These are phyloP conservation scores for Perca fluviatilis DNA, from an alignment of 2,113 vertebrate genomes.

Conservation along the genomic window DNA sequence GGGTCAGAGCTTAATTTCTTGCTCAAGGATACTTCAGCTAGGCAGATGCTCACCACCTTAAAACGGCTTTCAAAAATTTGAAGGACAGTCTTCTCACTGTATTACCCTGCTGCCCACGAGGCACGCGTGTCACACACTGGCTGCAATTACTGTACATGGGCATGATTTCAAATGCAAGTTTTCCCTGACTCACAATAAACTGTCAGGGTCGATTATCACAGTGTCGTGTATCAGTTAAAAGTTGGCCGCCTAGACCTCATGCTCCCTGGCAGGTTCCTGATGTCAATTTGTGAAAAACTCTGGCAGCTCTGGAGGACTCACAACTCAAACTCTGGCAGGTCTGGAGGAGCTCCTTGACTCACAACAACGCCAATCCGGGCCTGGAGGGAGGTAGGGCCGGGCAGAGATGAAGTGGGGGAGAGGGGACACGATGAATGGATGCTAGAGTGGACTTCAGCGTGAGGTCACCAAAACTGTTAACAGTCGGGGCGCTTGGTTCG, in stretches of 20 bases:
- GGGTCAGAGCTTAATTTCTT: slow-evolving; percentile 17
- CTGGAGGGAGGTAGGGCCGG: slow-evolving; percentile 32
- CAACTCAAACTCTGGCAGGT: slow-evolving; percentile 44
- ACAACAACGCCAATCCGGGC: slow-evolving; percentile 43
- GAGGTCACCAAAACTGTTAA: slow-evolving; percentile 58
- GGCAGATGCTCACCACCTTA: slow-evolving; percentile 45
- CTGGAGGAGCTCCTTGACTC: slow-evolving; percentile 59
- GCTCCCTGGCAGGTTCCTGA: slow-evolving; percentile 41
- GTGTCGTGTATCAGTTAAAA: slow-evolving; percentile 45
- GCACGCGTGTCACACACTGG: slow-evolving; percentile 43
- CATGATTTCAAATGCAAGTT: slow-evolving; percentile 32
- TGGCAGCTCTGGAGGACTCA: slow-evolving; percentile 61
- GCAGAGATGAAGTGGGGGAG: slow-evolving; percentile 23
- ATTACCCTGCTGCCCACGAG: slow-evolving; percentile 24
- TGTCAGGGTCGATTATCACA: slow-evolving; percentile 48
- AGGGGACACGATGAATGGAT: slow-evolving; percentile 33
- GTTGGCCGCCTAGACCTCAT: slow-evolving; percentile 35
- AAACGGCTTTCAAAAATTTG: slow-evolving; percentile 21
- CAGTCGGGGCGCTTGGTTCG: slow-evolving; percentile 43
- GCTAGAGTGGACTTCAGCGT: slow-evolving; percentile 48
- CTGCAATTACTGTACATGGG: slow-evolving; percentile 41
- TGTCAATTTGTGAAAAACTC: slow-evolving; percentile 59
- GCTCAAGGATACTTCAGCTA: slow-evolving; percentile 45
- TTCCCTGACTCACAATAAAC: slow-evolving; percentile 55
- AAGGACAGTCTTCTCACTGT: slow-evolving; percentile 24